These are phyloP conservation scores for Penaeus japonicus DNA, from an alignment of 1,140 invertebrate genomes.

Conservation along the genomic window DNA sequence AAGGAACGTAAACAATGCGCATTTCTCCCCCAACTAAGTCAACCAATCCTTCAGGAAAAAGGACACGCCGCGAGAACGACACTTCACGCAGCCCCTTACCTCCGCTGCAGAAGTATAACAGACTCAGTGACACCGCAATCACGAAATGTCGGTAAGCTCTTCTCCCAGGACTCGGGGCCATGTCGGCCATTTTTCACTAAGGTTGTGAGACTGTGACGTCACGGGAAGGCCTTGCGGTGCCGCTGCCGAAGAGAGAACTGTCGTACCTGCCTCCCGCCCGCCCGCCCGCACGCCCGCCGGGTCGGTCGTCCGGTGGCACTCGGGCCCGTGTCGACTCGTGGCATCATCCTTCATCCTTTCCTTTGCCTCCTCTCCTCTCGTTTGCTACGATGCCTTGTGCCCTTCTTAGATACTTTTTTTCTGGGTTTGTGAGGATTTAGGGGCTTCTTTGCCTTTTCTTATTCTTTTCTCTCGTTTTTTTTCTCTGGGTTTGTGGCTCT, in stretches of 20 bases:
- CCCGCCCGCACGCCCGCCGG: too few species aligned
- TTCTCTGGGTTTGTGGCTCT: too few species aligned
- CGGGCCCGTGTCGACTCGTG: too few species aligned
- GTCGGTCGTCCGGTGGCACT: too few species aligned
- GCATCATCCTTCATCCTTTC: too few species aligned
- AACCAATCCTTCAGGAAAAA: background rate
- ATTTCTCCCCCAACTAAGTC: background rate
- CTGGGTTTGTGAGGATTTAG: too few species aligned
- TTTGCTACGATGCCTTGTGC: too few species aligned
- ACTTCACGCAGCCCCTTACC: slow-evolving; percentile 9
- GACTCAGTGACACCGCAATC: background rate
- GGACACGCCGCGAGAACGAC: background rate
- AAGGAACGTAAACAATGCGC: slow-evolving; percentile 28
- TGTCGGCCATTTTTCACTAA: slow-evolving; percentile 44
- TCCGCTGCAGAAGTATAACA: slow-evolving; percentile 4
- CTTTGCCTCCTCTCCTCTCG: too few species aligned
- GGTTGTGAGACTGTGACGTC: background rate
- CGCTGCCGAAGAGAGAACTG: background rate
- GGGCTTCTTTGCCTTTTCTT: too few species aligned
- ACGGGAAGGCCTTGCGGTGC: background rate
- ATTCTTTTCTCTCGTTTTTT: too few species aligned
- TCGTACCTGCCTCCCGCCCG: too few species aligned
- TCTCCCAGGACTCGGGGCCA: slow-evolving; percentile 48
- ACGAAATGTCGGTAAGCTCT: background rate
- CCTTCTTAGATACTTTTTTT: too few species aligned